Percentiles rank a stretch among this genome's conserved stretches.
Conservation (phyloP, 2,888 invertebrate species). For the Tetragonula carbonaria region DNA sequence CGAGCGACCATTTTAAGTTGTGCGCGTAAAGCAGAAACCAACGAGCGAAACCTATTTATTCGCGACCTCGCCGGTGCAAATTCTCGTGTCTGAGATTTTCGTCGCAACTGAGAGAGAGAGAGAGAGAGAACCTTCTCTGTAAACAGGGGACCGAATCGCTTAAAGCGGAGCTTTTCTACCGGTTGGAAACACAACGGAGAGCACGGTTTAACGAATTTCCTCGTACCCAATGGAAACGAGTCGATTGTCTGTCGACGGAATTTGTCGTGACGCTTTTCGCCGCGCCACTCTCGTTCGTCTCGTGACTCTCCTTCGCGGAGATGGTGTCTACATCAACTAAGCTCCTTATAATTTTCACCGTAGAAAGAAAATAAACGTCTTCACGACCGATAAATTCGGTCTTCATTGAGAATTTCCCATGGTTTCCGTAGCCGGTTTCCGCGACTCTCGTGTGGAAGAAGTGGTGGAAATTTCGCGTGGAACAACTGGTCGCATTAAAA, state of each 20-base stretch:
- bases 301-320: background rate
- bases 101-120: background rate
- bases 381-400: background rate
- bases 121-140: background rate
- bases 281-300: background rate
- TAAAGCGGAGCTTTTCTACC: conserved; percentile 45
- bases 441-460: too few relatives aligned
- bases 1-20: conserved; percentile 28
- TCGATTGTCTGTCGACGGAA: conserved; percentile 13
- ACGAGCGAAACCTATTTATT: conserved; percentile 35
- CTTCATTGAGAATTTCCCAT: background rate
- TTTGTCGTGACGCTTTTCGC: background rate
- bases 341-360: background rate
- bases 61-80: conserved; percentile 40
- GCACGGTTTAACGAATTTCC: conserved; percentile 15
- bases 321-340: background rate
- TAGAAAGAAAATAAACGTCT: background rate
- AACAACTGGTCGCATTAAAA: too few relatives aligned
- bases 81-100: conserved; percentile 52
- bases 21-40: background rate
- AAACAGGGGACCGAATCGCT: conserved; percentile 42
- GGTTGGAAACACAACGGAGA: background rate
- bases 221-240: background rate
- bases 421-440: background rate
- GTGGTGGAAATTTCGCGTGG: too few relatives aligned